Conservation (phyloP, 2,888 invertebrate genomes). For the Polydrusus tereticollis region DNA sequence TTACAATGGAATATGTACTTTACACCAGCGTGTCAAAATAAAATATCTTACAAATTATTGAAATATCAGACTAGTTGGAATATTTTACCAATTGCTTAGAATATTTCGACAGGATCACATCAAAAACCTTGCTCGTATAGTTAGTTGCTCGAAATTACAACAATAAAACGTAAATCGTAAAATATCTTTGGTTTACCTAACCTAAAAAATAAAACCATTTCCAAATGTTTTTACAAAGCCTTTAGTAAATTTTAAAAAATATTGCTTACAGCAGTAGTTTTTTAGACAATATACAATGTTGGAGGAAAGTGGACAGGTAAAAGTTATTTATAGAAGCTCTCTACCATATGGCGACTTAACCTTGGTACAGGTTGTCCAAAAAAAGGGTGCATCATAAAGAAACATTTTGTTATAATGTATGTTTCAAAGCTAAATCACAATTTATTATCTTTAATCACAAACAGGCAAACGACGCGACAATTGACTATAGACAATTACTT, state of each 20-base stretch:
- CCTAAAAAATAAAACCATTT: conserved; percentile 39
- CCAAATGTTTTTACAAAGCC: conserved; percentile 21
- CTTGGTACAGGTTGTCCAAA: no score
- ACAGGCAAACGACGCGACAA: no score
- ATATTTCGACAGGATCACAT: conserved; percentile 55
- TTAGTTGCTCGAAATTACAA: conserved; percentile 26
- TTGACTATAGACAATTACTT: no score
- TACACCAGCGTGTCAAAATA: conserved; percentile 46
- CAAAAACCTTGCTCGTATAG: conserved; percentile 43
- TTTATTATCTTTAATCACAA: no score
- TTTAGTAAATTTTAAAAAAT: conserved; percentile 14
- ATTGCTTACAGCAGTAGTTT: conserved; percentile 16
- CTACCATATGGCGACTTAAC: not conserved
- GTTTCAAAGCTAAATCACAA: no score
- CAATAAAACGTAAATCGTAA: conserved; percentile 36
- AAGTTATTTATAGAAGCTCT: not conserved
- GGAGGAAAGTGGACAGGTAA: not conserved
- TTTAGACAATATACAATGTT: conserved; percentile 17
- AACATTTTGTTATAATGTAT: no score
- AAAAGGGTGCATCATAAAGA: no score
- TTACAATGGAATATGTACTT: conserved; percentile 35
- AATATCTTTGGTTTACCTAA: conserved; percentile 58
- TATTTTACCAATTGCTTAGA: conserved; percentile 48
- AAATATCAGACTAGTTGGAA: conserved; percentile 60
- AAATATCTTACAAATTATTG: conserved; percentile 56